These are phyloP conservation scores for Diprion similis DNA, from an alignment of 1,140 invertebrate species.

Conservation along the genomic window DNA sequence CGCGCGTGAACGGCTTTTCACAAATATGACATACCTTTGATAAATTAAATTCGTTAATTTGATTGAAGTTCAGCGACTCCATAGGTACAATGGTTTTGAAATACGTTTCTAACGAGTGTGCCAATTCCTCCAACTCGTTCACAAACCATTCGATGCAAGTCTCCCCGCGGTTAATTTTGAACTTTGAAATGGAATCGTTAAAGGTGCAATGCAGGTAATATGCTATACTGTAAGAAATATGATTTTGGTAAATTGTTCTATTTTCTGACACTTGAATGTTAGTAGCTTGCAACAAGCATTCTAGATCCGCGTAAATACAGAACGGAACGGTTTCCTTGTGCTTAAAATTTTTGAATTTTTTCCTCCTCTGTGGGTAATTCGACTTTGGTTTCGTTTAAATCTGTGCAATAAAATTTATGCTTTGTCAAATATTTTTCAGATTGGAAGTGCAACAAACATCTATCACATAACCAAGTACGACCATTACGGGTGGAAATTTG, in stretches of 20 bases:
- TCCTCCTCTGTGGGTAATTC: conserved; percentile 14
- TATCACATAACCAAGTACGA: too few species aligned
- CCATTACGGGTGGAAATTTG: too few species aligned
- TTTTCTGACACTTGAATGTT: too few species aligned
- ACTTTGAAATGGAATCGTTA: conserved; percentile 20
- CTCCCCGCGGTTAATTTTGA: conserved; percentile 33
- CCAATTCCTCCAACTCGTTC: conserved; percentile 25
- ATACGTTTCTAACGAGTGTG: conserved; percentile 27
- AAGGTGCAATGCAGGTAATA: conserved; percentile 23
- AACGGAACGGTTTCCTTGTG: conserved; percentile 28
- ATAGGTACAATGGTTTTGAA: conserved; percentile 29
- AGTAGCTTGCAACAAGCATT: conserved; percentile 23
- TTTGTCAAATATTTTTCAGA: too few species aligned
- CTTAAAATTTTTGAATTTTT: conserved; percentile 28
- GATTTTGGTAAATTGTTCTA: conserved; percentile 13
- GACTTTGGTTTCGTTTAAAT: background rate
- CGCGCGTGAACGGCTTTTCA: conserved; percentile 24
- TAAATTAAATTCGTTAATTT: conserved; percentile 18
- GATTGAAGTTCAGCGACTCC: conserved; percentile 27
- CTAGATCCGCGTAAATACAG: conserved; percentile 29
- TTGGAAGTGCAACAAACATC: too few species aligned
- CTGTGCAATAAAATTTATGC: too few species aligned
- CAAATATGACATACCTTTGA: conserved; percentile 42
- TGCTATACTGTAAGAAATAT: conserved; percentile 24
- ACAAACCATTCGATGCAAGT: conserved; percentile 40